Percentiles rank a stretch among this genome's conserved stretches.
Conservation (phyloP, 2,888 invertebrate species). For the Aspidiotus rigidus region DNA sequence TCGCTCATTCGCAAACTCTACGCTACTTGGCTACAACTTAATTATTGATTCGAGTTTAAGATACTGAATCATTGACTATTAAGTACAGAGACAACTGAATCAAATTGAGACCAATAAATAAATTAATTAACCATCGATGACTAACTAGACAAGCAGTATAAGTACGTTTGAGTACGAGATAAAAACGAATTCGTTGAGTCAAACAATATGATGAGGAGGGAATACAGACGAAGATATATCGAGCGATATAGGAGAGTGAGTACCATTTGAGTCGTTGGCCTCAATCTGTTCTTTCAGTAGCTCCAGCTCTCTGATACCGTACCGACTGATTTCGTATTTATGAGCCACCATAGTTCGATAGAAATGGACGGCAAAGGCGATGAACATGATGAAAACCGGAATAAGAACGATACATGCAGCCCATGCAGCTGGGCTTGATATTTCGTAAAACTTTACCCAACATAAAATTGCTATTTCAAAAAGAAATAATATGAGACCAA, state of each 20-base stretch:
- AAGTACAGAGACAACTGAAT: no score
- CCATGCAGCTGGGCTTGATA: slow-evolving; percentile 73
- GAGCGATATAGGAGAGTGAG: slow-evolving; percentile 5
- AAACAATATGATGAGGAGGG: no score
- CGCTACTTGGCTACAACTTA: no score
- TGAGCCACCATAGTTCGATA: slow-evolving; percentile 87
- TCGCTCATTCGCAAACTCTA: no score
- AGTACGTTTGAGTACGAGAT: no score
- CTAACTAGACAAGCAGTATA: no score
- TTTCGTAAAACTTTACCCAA: slow-evolving; percentile 92
- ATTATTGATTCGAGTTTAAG: no score
- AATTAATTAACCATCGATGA: no score
- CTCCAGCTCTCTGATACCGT: slow-evolving; percentile 78
- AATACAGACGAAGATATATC: no score
- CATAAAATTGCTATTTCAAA: slow-evolving; percentile 92
- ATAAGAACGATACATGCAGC: slow-evolving; percentile 83
- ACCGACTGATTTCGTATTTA: slow-evolving; percentile 78
- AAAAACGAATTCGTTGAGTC: no score
- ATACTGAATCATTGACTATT: no score
- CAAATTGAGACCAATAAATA: no score
- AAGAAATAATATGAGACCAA: slow-evolving; percentile 85
- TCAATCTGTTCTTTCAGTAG: slow-evolving; percentile 77
- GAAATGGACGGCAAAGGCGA: slow-evolving; percentile 91
- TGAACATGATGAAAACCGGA: slow-evolving; percentile 83
- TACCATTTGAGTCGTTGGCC: slow-evolving; percentile 52